Evolutionary conservation across 2,797 vertebrate genomes (phyloP).

Genomic region (Phrynocephalus forsythii): DNA sequence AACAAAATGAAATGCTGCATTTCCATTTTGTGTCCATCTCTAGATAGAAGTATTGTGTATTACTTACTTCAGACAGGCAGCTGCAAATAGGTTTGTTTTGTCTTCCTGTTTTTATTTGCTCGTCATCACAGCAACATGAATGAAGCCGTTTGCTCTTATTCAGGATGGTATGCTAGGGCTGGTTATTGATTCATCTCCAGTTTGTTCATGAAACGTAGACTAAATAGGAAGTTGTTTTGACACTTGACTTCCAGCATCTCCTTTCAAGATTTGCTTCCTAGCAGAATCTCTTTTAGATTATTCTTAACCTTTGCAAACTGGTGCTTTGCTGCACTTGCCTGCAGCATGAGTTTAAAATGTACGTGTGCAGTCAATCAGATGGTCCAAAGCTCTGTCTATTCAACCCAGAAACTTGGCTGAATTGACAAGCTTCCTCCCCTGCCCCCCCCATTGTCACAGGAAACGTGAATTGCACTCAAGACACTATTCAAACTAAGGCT

Average conservation of each 20-base stretch:
- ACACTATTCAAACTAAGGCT: neutral
- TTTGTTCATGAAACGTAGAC: slow-evolving; percentile 60
- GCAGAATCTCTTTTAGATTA: slow-evolving; percentile 31
- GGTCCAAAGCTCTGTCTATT: slow-evolving; percentile 44
- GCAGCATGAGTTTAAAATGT: slow-evolving; percentile 43
- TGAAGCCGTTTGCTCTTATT: slow-evolving; percentile 56
- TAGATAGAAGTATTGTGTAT: slow-evolving; percentile 18
- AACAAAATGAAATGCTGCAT: too few relatives aligned
- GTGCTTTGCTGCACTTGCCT: neutral
- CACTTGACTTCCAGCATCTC: slow-evolving; percentile 58
- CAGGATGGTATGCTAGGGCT: slow-evolving; percentile 33
- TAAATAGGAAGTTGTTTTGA: slow-evolving; percentile 57
- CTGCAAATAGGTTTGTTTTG: slow-evolving; percentile 31
- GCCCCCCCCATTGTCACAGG: neutral
- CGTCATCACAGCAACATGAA: slow-evolving; percentile 20
- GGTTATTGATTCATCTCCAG: slow-evolving; percentile 64
- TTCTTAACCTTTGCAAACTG: slow-evolving; percentile 48
- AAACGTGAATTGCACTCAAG: slow-evolving; percentile 37
- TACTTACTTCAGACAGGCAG: neutral
- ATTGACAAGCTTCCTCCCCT: slow-evolving; percentile 37
- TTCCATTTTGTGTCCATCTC: too few relatives aligned
- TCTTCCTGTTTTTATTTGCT: slow-evolving; percentile 33
- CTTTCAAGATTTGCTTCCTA: slow-evolving; percentile 55
- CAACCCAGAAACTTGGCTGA: slow-evolving; percentile 31
- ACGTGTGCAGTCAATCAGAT: slow-evolving; percentile 40